Conservation (phyloP, 2,113 vertebrate species). For the Crocuta crocuta region DNA sequence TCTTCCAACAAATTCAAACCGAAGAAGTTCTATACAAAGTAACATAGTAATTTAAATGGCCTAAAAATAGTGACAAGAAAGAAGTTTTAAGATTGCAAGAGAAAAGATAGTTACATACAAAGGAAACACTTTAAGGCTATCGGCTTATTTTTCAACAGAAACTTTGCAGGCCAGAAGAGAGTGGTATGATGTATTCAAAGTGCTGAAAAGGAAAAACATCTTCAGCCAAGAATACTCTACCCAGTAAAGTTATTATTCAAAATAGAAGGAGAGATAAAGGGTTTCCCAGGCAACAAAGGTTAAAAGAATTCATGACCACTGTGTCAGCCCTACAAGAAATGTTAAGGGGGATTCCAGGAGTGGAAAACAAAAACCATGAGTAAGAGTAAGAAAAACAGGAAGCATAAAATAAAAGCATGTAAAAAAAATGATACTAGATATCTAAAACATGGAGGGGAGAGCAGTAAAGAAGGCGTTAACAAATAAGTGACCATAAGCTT, state of each 20-base stretch:
- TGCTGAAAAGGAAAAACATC: neutral
- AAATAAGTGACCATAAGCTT: neutral
- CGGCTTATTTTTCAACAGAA: neutral
- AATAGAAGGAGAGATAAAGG: neutral
- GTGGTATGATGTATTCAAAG: neutral
- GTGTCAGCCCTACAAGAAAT: neutral
- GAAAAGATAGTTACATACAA: neutral
- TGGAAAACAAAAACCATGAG: neutral
- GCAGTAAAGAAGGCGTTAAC: neutral
- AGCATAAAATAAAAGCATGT: neutral
- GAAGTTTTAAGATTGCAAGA: neutral
- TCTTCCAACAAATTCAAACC: neutral
- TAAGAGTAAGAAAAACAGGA: neutral
- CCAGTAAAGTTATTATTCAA: neutral
- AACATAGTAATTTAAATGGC: neutral
- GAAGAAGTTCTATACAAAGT: neutral
- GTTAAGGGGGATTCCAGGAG: neutral
- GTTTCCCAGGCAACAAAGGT: neutral
- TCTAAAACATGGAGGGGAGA: neutral
- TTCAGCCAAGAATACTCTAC: neutral
- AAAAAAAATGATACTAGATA: neutral
- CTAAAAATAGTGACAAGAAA: neutral
- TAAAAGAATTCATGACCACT: neutral
- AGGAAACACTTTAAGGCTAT: neutral
- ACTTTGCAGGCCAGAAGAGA: neutral